A percentile compares a stretch with the other conserved stretches of the same genome.
phyloP scores from a whole-genome alignment of 2,888 invertebrate genomes.

The Acrobasis suavella region DNA sequence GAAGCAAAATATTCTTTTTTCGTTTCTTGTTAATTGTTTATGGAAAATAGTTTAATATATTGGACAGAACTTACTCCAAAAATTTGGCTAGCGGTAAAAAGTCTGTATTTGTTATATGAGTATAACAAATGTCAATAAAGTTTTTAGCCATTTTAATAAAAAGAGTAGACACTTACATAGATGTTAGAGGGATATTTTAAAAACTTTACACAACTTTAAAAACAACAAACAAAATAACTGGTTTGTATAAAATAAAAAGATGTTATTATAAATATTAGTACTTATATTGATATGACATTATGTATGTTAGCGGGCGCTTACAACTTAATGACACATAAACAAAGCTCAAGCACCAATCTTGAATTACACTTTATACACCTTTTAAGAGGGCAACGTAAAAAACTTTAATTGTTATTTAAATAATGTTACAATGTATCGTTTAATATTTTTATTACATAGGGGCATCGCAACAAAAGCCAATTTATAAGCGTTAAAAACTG shows the following conservation, averaged over 20 bases:
- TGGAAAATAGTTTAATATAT: too few relatives aligned
- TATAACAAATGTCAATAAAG: too few relatives aligned
- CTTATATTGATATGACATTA: neutral
- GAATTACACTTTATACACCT: constrained; percentile 15
- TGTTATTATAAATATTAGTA: neutral
- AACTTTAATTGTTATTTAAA: constrained; percentile 8
- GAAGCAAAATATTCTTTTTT: too few relatives aligned
- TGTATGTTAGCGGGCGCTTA: neutral
- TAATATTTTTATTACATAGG: constrained; percentile 53
- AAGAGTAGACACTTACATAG: too few relatives aligned
- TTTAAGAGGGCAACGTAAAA: constrained; percentile 2
- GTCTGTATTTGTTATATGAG: too few relatives aligned
- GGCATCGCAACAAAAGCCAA: constrained; percentile 63
- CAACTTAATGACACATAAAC: neutral
- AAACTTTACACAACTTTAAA: neutral
- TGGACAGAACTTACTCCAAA: too few relatives aligned
- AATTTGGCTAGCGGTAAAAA: too few relatives aligned
- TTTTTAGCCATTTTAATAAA: too few relatives aligned
- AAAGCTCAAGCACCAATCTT: neutral
- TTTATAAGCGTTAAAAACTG: constrained; percentile 49
- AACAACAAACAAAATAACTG: neutral
- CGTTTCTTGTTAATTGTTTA: too few relatives aligned
- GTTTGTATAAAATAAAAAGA: neutral
- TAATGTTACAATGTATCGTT: constrained; percentile 13
- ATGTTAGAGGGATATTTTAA: too few relatives aligned